A percentile compares a stretch with the other conserved stretches of the same genome.
These are phyloP conservation scores for Sminthopsis crassicaudata DNA, from an alignment of 2,113 vertebrate species.

Conservation along the genomic window DNA sequence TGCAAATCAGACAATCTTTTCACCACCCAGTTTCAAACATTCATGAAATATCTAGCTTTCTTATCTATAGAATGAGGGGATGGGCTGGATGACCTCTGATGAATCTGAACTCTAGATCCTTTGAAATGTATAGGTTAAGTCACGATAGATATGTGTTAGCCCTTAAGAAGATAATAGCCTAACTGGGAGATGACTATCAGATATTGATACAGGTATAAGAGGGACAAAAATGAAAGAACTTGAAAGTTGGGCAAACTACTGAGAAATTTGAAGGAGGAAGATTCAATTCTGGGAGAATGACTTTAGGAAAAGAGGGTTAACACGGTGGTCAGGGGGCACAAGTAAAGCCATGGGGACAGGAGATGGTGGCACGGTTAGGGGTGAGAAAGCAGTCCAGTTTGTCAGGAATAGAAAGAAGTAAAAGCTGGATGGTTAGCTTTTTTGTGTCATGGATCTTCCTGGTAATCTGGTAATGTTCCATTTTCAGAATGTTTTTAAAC, in stretches of 20 bases:
- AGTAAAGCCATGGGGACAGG: background rate
- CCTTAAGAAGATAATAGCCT: background rate
- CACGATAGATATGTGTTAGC: background rate
- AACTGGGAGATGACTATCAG: background rate
- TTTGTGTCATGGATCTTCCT: background rate
- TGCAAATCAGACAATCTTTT: background rate
- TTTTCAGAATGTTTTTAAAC: background rate
- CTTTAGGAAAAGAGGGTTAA: background rate
- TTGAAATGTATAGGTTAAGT: background rate
- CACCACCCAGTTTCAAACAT: background rate
- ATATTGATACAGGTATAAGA: background rate
- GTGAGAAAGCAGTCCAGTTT: background rate
- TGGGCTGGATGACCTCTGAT: background rate
- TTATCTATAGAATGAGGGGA: background rate
- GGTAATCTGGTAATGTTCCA: background rate
- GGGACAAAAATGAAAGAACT: background rate
- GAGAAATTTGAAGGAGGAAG: background rate
- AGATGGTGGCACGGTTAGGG: background rate
- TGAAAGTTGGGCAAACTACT: background rate
- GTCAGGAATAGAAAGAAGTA: background rate
- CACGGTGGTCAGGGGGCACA: background rate
- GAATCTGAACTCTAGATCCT: background rate
- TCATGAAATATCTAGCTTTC: background rate
- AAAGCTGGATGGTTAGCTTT: background rate
- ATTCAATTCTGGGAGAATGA: background rate